Evolutionary conservation across 2,113 vertebrate species (phyloP), one percentile per base, ranked within the genome.

Genomic region (Philantomba maxwellii): DNA sequence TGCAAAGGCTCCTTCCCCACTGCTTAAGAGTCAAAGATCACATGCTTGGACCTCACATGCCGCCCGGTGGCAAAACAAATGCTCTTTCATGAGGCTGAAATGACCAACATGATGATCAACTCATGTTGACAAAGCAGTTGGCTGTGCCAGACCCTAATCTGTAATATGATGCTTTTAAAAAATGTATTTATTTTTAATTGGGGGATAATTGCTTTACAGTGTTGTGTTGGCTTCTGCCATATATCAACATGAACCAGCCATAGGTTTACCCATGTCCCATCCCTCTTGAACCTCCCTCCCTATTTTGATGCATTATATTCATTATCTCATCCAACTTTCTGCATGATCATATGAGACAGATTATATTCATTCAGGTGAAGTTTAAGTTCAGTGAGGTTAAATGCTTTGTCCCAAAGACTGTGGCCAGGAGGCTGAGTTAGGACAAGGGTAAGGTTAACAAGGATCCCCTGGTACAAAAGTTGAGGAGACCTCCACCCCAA

Each of bases 11-110:
- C 39, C 33, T 73, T 26, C 43, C 81, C 51, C n/a, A 5, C 25
- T 9, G 19, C 58, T 39, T 53, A 28, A 12, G 2, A 19, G 13
- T 83, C 33, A 21, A 64, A 78, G 45, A 47, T 49, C 62, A 43
- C 2, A 0, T n/a, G 30, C 19, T 58, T 9, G 2, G 45, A 51
- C 36, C 64, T 51, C 57, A 17, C 58, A 1, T 43, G 30, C n/a
- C 36, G 33, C 13, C 36, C 21, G 0, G 0, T 3, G 33, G 9
- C 23, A 16, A 39, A n/a, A 51, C n/a, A 33, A 19, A 36, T 11
- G 33, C 36, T 57, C 89, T 51, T 16, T 58, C 57, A 1, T 47
- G 47, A 58, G 43, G 57, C 87, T 25, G 16, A 58, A 45, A n/a
- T 19, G 51, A 9, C 16, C 45, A 28, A 5, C 1, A 0, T 7